Evolutionary conservation across 92 coral and sea anemone species (phyloP).

Genomic region (Meandrina meandrites): DNA sequence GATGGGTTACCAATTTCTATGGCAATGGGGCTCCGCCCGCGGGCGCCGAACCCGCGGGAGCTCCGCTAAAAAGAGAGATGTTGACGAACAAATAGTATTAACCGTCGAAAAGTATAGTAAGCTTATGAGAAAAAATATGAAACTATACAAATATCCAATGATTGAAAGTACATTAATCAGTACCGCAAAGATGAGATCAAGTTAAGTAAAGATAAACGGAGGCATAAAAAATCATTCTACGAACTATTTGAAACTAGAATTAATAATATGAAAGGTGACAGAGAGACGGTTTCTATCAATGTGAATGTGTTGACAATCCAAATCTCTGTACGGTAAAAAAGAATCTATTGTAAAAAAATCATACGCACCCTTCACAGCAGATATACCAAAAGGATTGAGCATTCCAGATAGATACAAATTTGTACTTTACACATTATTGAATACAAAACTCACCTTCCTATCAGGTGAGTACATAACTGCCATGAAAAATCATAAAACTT

Average conservation of each 20-base stretch:
- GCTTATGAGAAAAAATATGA: neutral
- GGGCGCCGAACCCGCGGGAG: too few relatives aligned
- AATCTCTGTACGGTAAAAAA: too few relatives aligned
- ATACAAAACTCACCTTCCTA: neutral
- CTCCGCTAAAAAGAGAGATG: neutral
- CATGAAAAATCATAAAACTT: neutral
- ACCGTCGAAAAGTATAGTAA: neutral
- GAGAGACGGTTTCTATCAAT: conserved; percentile 4
- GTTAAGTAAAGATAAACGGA: neutral
- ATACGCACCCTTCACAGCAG: conserved; percentile 23
- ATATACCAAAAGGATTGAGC: neutral
- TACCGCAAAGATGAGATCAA: conserved; percentile 12
- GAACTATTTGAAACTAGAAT: conserved; percentile 1
- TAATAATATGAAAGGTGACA: neutral
- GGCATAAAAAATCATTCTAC: neutral
- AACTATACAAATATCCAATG: conserved; percentile 1
- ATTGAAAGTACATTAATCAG: neutral
- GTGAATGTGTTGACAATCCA: too few relatives aligned
- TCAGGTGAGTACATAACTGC: neutral
- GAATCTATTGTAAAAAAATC: neutral
- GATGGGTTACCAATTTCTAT: too few relatives aligned
- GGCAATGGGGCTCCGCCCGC: too few relatives aligned
- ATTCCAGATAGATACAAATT: conserved; percentile 15
- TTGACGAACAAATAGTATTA: neutral
- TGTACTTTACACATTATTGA: neutral